phyloP scores from a whole-genome alignment of 2,888 invertebrate genomes.

The Creontiades dilutus region DNA sequence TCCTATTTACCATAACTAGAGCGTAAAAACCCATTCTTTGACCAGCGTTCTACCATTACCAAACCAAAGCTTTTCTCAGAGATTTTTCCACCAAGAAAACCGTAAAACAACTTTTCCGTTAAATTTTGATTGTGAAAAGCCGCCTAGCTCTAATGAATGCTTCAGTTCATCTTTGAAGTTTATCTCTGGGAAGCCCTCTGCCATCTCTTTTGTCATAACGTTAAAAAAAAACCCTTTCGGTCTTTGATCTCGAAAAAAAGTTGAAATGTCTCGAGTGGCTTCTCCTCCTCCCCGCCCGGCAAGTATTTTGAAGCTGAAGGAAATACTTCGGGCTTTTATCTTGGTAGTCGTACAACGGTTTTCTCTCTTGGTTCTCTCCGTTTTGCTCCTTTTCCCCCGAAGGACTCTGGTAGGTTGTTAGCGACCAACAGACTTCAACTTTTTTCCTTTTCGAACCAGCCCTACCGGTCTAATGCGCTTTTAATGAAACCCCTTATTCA shows the following conservation, averaged over 20 bases:
- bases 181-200: background rate
- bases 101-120: background rate
- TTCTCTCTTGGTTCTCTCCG: background rate
- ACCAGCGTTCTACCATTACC: no score
- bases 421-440: background rate
- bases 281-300: background rate
- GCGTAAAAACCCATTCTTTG: no score
- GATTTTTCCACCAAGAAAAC: background rate
- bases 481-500: conserved; percentile 21
- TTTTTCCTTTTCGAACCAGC: background rate
- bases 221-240: background rate
- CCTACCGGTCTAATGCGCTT: background rate
- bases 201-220: conserved; percentile 3
- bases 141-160: background rate
- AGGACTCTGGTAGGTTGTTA: conserved; percentile 28
- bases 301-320: background rate
- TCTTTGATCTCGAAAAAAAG: conserved; percentile 20
- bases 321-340: background rate
- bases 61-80: no score
- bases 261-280: conserved; percentile 5
- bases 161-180: conserved; percentile 24
- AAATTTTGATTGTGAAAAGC: conserved; percentile 15
- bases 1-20: no score
- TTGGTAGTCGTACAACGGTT: background rate
- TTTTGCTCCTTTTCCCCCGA: background rate